These are phyloP conservation scores for Chionoecetes opilio DNA, from an alignment of 1,140 invertebrate genomes.

Conservation along the genomic window DNA sequence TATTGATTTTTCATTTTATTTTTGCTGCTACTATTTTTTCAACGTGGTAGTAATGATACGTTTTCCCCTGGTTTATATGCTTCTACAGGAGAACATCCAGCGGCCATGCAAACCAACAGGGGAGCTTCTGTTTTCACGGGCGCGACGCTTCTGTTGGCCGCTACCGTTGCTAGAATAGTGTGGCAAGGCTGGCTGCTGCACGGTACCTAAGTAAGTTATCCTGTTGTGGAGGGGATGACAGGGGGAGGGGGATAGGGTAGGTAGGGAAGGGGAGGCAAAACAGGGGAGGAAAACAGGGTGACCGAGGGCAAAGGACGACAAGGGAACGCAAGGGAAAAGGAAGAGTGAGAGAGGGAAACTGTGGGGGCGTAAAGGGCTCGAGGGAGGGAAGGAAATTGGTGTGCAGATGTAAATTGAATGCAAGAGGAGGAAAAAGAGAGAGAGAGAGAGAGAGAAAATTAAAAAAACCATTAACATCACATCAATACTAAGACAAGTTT, in stretches of 20 bases:
- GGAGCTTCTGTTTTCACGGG: background rate
- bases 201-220: constrained; percentile 43
- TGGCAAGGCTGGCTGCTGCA: constrained; percentile 35
- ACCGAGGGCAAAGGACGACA: background rate
- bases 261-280: background rate
- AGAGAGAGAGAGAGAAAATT: too few relatives aligned
- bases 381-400: too few relatives aligned
- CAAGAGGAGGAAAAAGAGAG: too few relatives aligned
- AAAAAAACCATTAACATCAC: too few relatives aligned
- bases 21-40: background rate
- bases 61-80: too few relatives aligned
- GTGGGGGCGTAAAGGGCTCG: background rate
- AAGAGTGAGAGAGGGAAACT: background rate
- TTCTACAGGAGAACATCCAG: constrained; percentile 40
- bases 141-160: background rate
- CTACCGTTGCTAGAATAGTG: background rate
- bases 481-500: too few relatives aligned
- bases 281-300: background rate
- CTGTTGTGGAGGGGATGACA: background rate
- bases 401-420: too few relatives aligned
- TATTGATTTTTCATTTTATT: background rate
- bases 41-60: background rate
- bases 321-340: background rate
- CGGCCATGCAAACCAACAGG: constrained; percentile 58
- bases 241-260: background rate